These are phyloP conservation scores for Phalanger gymnotis DNA, from an alignment of 2,797 vertebrate species.

Conservation along the genomic window DNA sequence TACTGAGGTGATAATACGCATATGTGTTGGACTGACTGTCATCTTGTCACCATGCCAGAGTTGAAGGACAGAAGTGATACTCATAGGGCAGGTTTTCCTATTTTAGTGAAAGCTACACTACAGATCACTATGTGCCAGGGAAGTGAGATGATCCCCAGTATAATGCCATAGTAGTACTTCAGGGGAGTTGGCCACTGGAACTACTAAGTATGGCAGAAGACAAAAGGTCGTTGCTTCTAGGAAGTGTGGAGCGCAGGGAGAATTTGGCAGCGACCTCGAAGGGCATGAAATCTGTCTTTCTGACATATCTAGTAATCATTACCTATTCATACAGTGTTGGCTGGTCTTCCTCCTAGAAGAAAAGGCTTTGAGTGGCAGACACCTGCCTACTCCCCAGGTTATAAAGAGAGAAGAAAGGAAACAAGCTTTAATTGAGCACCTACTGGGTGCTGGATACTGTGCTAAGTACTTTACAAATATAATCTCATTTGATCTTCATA, in stretches of 20 bases:
- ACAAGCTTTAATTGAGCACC: background rate
- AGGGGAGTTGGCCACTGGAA: background rate
- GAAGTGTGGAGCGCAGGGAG: background rate
- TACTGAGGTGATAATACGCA: background rate
- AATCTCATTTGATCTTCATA: background rate
- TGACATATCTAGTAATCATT: background rate
- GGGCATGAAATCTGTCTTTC: background rate
- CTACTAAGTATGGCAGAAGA: background rate
- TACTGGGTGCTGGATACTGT: background rate
- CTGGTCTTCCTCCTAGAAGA: background rate
- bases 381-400: background rate
- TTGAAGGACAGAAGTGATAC: background rate
- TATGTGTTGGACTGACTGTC: conserved; percentile 3
- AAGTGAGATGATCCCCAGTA: background rate
- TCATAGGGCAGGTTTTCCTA: background rate
- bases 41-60: background rate
- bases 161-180: background rate
- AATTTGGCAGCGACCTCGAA: background rate
- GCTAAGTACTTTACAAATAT: too few relatives aligned
- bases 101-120: background rate
- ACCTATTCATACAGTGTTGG: background rate
- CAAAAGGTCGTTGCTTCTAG: background rate
- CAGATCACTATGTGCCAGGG: background rate
- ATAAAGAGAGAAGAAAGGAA: background rate
- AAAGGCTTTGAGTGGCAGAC: background rate